A percentile compares a stretch with the other conserved stretches of the same genome.
Evolutionary conservation across 2,888 invertebrate genomes (phyloP).

Genomic region (Agrilus biguttatus): DNA sequence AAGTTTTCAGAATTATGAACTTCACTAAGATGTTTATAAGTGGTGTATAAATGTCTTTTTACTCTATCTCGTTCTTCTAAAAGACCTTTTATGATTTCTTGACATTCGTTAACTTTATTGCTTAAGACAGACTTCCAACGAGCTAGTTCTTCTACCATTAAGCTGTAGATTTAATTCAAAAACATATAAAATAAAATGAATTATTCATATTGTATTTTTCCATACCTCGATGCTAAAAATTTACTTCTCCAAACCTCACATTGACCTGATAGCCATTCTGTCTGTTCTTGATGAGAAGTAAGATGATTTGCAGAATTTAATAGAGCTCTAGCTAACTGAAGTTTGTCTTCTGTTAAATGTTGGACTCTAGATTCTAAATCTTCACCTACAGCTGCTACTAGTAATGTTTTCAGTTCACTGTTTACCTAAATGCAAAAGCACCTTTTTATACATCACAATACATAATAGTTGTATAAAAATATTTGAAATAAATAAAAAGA

Average conservation of each 20-base stretch:
- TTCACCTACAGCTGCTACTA: constrained; percentile 91
- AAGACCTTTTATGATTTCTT: constrained; percentile 52
- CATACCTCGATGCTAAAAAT: constrained; percentile 81
- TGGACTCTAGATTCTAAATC: constrained; percentile 83
- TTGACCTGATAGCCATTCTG: constrained; percentile 84
- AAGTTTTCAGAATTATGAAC: constrained; percentile 20
- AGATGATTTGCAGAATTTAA: constrained; percentile 75
- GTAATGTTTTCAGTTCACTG: constrained; percentile 77
- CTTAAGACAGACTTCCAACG: constrained; percentile 69
- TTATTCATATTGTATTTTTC: neutral
- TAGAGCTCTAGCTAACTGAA: constrained; percentile 72
- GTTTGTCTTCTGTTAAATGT: constrained; percentile 81
- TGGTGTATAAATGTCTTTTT: constrained; percentile 46
- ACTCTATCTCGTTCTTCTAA: constrained; percentile 55
- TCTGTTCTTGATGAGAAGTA: constrained; percentile 81
- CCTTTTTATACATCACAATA: no score
- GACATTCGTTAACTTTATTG: constrained; percentile 53
- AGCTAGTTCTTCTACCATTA: constrained; percentile 86
- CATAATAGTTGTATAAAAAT: no score
- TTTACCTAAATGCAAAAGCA: constrained; percentile 49
- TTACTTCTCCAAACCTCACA: constrained; percentile 96
- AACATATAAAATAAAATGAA: neutral
- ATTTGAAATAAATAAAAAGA: no score
- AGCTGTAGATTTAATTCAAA: constrained; percentile 36
- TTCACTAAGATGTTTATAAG: constrained; percentile 32